Evolutionary conservation across 2,888 invertebrate species (phyloP), one percentile per base, ranked within the genome.

Genomic region (Drepana falcataria): DNA sequence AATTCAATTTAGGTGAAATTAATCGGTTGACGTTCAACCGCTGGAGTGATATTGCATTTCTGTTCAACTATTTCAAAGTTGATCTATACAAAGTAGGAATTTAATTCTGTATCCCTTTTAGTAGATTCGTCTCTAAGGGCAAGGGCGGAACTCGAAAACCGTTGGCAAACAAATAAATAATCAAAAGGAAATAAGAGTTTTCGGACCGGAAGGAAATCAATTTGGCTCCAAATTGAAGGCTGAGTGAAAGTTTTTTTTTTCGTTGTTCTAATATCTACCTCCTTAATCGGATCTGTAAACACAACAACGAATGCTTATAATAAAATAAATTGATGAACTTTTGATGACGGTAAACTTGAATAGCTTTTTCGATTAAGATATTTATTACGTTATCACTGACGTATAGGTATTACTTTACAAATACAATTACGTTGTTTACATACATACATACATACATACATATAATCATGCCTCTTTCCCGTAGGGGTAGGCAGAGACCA

Each of bases 171-270:
- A 51, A 51, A 51, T 51, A 40, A 40, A 40, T 51, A 21, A 41
- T 51, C 41, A 51, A 51, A 51, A 40, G 40, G 40, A 41, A 41
- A 51, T 40, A 51, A 51, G 40, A 49, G 37, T 49, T 49, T 49
- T 49, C 49, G 40, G 40, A 37, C 49, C n/a, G 37, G 21, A 37
- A 40, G 51, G 51, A 51, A 40, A 40, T 41, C 40, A 51, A 51
- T 51, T 51, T 40, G 41, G 40, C 40, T 51, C 40, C 21, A 40
- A 33, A 35, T 35, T 35, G 35, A 51, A 40, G 7, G 34, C 40
- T 9, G 40, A 40, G 41, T 34, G 40, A 40, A 40, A 40, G 40
- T 41, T 40, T 34, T 34, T 2, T 2, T 5, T 34, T 34, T 40
- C 7, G n/a, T 49, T 37, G 4, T 21, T 37, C 4, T 37, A 37